Evolutionary conservation across 2,888 invertebrate species (phyloP), one percentile per base, ranked within the genome.

Genomic region (Phania funesta): DNA sequence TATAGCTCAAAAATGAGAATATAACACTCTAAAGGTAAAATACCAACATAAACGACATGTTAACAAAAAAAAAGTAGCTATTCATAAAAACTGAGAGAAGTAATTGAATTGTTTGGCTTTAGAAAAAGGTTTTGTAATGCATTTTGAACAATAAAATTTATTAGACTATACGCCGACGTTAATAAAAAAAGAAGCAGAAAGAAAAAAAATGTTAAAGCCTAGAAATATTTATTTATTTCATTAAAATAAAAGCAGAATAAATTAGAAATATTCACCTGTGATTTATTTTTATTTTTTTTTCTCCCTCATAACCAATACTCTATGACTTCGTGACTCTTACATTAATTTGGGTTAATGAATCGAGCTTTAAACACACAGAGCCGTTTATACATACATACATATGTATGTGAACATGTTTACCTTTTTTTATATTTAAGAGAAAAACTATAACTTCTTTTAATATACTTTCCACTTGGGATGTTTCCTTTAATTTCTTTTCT

Each of bases 281-380:
- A 44, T 16, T 7, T 44, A 18, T 16, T 44, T 4, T 29, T 86
- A 82, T 84, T 86, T 80, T 83, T 80, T 83, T 68, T 68, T 79
- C 82, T 60, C 64, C 80, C 9, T 24, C 22, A 7, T 5, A 13
- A 16, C 3, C 18, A 32, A 32, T 32, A 32, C 9, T 32, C 9
- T 3, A n/a, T 13, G 11, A 4, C 11, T 38, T 38, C 35, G 35
- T 38, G 35, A 38, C 35, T 38, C 4, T 38, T 13, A 38, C n/a
- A 38, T 38, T 38, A 13, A 11, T 38, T n/a, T 2, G 4, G n/a
- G n/a, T n/a, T n/a, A n/a, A n/a, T n/a, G n/a, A n/a, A n/a, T n/a
- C n/a, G n/a, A n/a, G n/a, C n/a, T n/a, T n/a, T n/a, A n/a, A n/a
- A n/a, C n/a, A n/a, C n/a, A n/a, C n/a, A n/a, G n/a, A n/a, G n/a